Conservation (phyloP, 2,888 invertebrate species). For the Eulithis testata region DNA sequence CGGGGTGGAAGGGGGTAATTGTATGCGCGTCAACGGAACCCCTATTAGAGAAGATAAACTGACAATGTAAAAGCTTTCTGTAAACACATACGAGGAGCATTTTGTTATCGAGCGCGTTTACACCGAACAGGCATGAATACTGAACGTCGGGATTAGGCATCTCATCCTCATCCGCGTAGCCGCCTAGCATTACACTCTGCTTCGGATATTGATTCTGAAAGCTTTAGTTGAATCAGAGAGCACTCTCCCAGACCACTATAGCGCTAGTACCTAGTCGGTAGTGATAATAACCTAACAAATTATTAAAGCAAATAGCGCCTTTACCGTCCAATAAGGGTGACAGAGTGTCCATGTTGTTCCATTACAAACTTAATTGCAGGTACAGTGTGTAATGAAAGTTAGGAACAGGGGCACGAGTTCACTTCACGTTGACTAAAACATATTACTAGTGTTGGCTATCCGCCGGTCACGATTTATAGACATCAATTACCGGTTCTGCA, state of each 20-base stretch:
- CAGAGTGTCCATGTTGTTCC: not conserved
- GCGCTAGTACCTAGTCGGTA: not conserved
- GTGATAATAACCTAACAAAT: not conserved
- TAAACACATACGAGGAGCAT: not conserved
- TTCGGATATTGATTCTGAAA: too few relatives aligned
- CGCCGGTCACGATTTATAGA: too few relatives aligned
- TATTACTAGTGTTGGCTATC: too few relatives aligned
- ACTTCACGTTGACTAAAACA: too few relatives aligned
- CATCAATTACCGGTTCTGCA: too few relatives aligned
- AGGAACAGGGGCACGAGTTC: too few relatives aligned
- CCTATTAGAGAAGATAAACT: conserved; percentile 40
- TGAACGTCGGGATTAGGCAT: too few relatives aligned
- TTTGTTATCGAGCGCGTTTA: conserved; percentile 18
- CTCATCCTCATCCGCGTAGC: too few relatives aligned
- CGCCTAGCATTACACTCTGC: too few relatives aligned
- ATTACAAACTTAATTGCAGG: conserved; percentile 7
- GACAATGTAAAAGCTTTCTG: conserved; percentile 29
- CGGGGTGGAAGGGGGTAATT: conserved; percentile 27
- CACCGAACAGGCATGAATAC: too few relatives aligned
- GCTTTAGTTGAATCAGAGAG: not conserved
- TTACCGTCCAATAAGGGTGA: not conserved
- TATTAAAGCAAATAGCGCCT: conserved; percentile 4
- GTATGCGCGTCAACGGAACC: conserved; percentile 42
- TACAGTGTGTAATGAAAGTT: not conserved
- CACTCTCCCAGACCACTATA: not conserved